A percentile compares a stretch with the other conserved stretches of the same genome.
Conservation (phyloP, 2,113 vertebrate species). For the Pachypanchax playfairii region DNA sequence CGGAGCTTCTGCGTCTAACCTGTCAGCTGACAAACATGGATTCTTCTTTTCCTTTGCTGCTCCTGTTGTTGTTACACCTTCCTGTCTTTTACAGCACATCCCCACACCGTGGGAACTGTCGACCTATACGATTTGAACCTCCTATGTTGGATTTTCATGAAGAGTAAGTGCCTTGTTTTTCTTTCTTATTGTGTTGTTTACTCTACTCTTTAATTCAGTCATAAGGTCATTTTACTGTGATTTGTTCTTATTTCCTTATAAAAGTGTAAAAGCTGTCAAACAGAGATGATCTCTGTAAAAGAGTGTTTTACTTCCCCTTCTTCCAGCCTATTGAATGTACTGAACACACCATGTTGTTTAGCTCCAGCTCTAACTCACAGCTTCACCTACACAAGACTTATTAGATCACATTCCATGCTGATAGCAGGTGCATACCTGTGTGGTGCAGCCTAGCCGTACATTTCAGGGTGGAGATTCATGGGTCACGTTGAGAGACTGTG, state of each 20-base stretch:
- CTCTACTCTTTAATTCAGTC: neutral
- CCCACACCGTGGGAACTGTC: conserved; percentile 91
- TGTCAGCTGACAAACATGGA: conserved; percentile 39
- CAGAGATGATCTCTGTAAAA: neutral
- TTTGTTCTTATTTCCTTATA: neutral
- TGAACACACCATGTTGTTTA: neutral
- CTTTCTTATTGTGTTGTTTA: neutral
- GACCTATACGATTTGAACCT: conserved; percentile 96
- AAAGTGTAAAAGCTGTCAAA: neutral
- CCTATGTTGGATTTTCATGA: conserved; percentile 99
- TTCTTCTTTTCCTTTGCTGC: conserved; percentile 4
- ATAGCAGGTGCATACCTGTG: conserved; percentile 25
- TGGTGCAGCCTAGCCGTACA: neutral
- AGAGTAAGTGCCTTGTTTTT: conserved; percentile 85
- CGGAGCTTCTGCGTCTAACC: conserved; percentile 11
- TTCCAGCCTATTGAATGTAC: neutral
- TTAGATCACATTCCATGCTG: conserved; percentile 21
- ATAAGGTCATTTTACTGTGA: neutral
- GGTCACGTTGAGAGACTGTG: conserved; percentile 12
- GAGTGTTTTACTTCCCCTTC: conserved; percentile 10
- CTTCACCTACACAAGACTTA: neutral
- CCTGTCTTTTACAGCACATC: conserved; percentile 84
- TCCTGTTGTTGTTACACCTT: conserved; percentile 59
- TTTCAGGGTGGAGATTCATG: conserved; percentile 1
- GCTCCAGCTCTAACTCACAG: neutral